Evolutionary conservation across 2,888 invertebrate species (phyloP).

Genomic region (Alsophila aescularia): DNA sequence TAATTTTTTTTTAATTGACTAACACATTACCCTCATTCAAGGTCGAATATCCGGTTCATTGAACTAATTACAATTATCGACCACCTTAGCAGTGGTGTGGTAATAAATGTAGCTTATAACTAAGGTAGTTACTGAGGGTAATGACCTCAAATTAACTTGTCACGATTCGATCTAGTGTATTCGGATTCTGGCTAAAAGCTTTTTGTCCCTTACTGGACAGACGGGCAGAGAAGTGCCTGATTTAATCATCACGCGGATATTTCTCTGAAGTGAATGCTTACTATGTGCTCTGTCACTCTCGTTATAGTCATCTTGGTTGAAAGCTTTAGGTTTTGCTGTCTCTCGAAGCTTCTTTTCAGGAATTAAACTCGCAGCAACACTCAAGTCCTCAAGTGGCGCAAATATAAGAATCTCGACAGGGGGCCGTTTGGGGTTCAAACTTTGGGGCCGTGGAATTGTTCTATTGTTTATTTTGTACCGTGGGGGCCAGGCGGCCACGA

Average conservation of each 20-base stretch:
- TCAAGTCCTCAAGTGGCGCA: no score
- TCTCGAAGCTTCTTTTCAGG: no score
- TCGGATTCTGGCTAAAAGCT: constrained; percentile 22
- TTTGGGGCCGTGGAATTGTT: no score
- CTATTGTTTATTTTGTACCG: no score
- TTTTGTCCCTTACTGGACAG: constrained; percentile 20
- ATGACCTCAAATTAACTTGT: constrained; percentile 28
- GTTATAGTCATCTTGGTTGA: no score
- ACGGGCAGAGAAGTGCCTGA: constrained; percentile 12
- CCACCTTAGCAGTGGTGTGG: constrained; percentile 7
- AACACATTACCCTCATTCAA: constrained; percentile 5
- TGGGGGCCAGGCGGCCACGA: no score
- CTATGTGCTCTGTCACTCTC: no score
- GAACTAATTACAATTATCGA: constrained; percentile 15
- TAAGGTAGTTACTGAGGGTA: constrained; percentile 15
- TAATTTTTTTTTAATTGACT: not conserved
- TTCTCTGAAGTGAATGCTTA: no score
- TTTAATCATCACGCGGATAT: constrained; percentile 5
- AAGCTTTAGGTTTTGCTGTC: no score
- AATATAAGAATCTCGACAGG: no score
- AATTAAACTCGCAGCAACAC: no score
- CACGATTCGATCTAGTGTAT: constrained; percentile 26
- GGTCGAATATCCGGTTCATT: constrained; percentile 13
- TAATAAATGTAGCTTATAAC: constrained; percentile 16
- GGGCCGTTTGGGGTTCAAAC: no score